Percentiles rank a stretch among this genome's conserved stretches.
Conservation (phyloP, 37 sponge, comb jelly and placozoan species). For the Aplysina aerophoba region DNA sequence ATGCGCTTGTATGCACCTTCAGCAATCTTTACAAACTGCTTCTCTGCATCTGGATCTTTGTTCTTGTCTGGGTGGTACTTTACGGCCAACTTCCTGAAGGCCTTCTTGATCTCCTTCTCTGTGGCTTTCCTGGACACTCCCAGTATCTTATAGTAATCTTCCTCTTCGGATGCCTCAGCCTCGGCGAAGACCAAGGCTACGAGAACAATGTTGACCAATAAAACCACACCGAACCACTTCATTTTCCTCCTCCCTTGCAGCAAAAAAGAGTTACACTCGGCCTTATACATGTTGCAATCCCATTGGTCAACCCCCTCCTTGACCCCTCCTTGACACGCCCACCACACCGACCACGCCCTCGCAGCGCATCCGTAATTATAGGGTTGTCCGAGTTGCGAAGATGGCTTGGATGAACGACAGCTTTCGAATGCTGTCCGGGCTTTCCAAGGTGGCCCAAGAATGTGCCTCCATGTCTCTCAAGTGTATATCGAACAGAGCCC, state of each 20-base stretch:
- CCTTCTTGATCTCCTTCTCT: constrained; percentile 69
- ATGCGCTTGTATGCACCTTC: constrained; percentile 46
- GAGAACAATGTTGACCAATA: too few species aligned
- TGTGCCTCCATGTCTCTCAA: neutral
- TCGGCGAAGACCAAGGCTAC: too few species aligned
- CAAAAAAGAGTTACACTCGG: too few species aligned
- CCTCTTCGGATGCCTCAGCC: constrained; percentile 22
- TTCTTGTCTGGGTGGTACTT: constrained; percentile 82
- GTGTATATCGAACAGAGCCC: neutral
- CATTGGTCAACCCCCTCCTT: neutral
- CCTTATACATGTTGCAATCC: neutral
- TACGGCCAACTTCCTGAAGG: constrained; percentile 71
- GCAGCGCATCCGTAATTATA: neutral
- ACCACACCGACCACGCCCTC: neutral
- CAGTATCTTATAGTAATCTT: constrained; percentile 73
- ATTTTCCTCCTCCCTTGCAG: too few species aligned
- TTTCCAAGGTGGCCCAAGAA: neutral
- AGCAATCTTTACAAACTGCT: constrained; percentile 73
- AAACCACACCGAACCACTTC: too few species aligned
- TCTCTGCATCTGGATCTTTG: constrained; percentile 55
- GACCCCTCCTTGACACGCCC: neutral
- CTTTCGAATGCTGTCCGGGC: neutral
- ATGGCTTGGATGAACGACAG: constrained; percentile 19
- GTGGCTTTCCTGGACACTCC: constrained; percentile 66
- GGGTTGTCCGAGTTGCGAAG: neutral